Evolutionary conservation across 1,140 invertebrate genomes (phyloP).

Genomic region (Drosophila murphyi): DNA sequence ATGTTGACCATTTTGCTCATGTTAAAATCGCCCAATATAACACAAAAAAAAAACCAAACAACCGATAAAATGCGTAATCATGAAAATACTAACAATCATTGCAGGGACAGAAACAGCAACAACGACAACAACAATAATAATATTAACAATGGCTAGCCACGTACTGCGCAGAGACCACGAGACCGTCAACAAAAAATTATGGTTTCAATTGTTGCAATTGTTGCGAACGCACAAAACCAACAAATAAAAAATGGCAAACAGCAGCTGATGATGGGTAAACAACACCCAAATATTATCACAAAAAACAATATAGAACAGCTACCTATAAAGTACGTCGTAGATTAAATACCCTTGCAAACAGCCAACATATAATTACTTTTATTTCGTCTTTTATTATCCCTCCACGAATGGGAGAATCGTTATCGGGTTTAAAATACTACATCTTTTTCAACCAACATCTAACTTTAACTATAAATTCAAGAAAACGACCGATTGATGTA

Average conservation of each 20-base stretch:
- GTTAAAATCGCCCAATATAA: constrained; percentile 10
- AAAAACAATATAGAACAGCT: too few species aligned
- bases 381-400: too few species aligned
- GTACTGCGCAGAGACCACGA: constrained; percentile 40
- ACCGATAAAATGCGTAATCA: constrained; percentile 65
- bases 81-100: constrained; percentile 48
- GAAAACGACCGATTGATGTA: too few species aligned
- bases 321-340: too few species aligned
- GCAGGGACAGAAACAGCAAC: background rate
- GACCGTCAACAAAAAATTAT: constrained; percentile 58
- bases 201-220: constrained; percentile 57
- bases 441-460: too few species aligned
- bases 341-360: too few species aligned
- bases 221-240: constrained; percentile 1
- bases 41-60: background rate
- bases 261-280: constrained; percentile 65
- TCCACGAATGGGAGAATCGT: too few species aligned
- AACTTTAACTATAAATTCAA: too few species aligned
- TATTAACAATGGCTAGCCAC: constrained; percentile 56
- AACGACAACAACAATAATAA: constrained; percentile 1
- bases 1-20: constrained; percentile 39
- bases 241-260: constrained; percentile 5
- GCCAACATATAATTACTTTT: too few species aligned
- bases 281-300: background rate
- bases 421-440: too few species aligned